phyloP scores from a whole-genome alignment of 2,113 vertebrate species.

The Ramphastos sulfuratus region DNA sequence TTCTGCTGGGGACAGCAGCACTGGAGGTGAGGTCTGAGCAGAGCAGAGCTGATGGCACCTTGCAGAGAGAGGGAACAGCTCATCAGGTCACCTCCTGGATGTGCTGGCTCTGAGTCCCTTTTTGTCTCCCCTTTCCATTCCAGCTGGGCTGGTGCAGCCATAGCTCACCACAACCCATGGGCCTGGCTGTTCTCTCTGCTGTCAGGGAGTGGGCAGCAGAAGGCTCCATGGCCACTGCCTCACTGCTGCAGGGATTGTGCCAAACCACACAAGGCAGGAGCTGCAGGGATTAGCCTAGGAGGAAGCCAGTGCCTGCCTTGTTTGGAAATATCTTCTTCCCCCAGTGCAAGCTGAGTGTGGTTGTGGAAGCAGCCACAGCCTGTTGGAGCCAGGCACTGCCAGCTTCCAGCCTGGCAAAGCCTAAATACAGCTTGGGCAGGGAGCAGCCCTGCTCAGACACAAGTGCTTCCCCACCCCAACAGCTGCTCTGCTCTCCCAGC shows the following conservation, averaged over 20 bases:
- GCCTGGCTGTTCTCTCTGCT: not conserved
- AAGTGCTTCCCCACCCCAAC: not conserved
- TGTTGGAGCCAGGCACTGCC: not conserved
- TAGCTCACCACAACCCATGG: not conserved
- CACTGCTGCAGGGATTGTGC: not conserved
- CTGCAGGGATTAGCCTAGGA: not conserved
- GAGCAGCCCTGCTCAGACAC: not conserved
- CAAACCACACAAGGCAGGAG: not conserved
- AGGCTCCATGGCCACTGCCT: not conserved
- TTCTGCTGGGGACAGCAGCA: no score
- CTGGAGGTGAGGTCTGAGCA: no score
- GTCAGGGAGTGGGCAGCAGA: not conserved
- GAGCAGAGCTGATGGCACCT: not conserved
- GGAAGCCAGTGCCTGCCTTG: not conserved
- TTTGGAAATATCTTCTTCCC: slow-evolving; percentile 7
- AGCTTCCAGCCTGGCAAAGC: not conserved
- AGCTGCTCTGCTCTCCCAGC: slow-evolving; percentile 23
- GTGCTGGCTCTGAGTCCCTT: not conserved
- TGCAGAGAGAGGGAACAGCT: not conserved
- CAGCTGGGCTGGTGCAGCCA: not conserved
- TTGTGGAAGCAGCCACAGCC: not conserved
- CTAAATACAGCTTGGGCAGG: slow-evolving; percentile 21
- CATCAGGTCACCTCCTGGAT: not conserved
- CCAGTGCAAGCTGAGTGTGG: not conserved
- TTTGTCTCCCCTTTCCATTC: not conserved